Evolutionary conservation across 1,140 invertebrate genomes (phyloP).

Genomic region (Tetragnatha versicolor): DNA sequence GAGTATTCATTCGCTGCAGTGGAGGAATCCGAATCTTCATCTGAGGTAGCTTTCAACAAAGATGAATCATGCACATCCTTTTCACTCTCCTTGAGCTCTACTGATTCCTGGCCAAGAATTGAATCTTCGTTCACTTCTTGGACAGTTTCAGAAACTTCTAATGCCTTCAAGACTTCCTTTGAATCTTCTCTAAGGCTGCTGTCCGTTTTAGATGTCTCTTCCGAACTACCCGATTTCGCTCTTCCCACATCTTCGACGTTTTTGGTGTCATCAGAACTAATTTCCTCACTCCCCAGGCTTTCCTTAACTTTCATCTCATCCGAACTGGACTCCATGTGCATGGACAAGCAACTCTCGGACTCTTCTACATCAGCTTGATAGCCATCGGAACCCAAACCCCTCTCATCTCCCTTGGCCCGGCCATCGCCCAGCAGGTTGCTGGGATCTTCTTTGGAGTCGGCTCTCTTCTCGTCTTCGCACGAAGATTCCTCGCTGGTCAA

Average conservation of each 20-base stretch:
- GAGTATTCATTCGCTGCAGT: not conserved
- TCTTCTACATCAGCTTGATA: constrained; percentile 27
- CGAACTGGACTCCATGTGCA: not conserved
- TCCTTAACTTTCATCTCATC: not conserved
- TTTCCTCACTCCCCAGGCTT: not conserved
- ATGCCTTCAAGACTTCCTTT: not conserved
- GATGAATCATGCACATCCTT: no score
- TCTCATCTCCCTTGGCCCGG: not conserved
- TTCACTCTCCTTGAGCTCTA: not conserved
- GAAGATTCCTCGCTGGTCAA: not conserved
- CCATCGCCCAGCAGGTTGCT: not conserved
- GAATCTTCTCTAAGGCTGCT: not conserved
- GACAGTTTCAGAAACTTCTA: not conserved
- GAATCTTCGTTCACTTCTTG: not conserved
- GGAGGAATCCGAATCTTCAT: not conserved
- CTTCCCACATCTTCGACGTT: not conserved
- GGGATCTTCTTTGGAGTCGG: not conserved
- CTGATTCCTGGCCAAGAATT: not conserved
- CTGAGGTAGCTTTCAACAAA: not conserved
- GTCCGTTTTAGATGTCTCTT: not conserved
- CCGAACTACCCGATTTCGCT: no score
- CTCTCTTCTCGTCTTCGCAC: not conserved
- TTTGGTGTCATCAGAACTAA: not conserved
- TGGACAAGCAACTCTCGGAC: not conserved
- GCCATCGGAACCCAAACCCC: not conserved